phyloP scores from a whole-genome alignment of 2,888 invertebrate species.

The Parelbella ahira region DNA sequence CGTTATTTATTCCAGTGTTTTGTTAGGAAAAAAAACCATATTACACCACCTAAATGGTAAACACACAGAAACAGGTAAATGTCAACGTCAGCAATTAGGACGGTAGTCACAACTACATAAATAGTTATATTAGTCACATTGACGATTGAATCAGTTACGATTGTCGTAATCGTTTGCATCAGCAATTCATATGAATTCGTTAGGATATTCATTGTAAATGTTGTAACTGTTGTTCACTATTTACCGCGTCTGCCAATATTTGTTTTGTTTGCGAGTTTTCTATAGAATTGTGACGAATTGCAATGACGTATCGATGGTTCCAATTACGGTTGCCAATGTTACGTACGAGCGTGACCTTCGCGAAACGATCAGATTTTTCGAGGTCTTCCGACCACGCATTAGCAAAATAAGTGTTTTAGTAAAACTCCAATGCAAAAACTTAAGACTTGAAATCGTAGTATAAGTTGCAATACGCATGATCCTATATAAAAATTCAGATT shows the following conservation, averaged over 20 bases:
- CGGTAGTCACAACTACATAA: no score
- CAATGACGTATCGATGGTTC: conserved; percentile 14
- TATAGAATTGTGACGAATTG: neutral
- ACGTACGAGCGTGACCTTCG: conserved; percentile 10
- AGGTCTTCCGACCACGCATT: conserved; percentile 11
- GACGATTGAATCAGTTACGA: neutral
- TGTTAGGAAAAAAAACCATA: no score
- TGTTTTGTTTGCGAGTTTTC: neutral
- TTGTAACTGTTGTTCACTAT: neutral
- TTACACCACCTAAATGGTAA: no score
- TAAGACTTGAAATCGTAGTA: no score
- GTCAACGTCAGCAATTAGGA: no score
- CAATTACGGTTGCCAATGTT: conserved; percentile 11
- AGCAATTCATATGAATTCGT: conserved; percentile 6
- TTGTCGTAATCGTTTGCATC: conserved; percentile 4
- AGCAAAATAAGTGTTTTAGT: conserved; percentile 1
- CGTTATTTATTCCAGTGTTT: neutral
- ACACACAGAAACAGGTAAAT: no score
- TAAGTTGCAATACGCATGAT: no score
- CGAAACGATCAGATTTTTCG: conserved; percentile 17
- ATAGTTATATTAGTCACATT: neutral
- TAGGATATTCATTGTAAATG: neutral
- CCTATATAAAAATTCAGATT: no score
- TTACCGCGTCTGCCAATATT: neutral
- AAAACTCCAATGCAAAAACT: neutral